Conservation (phyloP, 2,888 invertebrate genomes). For the Capitulum mitella region DNA sequence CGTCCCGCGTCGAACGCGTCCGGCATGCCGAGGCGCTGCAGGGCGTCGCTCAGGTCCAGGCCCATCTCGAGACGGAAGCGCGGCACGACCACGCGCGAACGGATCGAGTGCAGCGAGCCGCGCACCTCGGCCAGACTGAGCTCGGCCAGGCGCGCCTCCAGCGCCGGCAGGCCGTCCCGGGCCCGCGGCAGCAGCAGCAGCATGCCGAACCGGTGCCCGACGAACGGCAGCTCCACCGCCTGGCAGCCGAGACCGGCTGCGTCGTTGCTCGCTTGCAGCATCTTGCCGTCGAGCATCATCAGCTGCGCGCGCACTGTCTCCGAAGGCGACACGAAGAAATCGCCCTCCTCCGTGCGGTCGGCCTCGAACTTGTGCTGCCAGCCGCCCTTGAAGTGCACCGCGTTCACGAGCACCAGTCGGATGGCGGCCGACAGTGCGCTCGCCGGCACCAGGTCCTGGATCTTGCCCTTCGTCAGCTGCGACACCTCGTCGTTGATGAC, state of each 20-base stretch:
- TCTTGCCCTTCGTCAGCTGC: slow-evolving; percentile 64
- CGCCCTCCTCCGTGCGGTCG: slow-evolving; percentile 60
- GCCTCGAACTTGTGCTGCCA: slow-evolving; percentile 67
- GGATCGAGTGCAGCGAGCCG: no score
- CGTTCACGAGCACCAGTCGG: slow-evolving; percentile 68
- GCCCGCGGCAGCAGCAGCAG: slow-evolving; percentile 64
- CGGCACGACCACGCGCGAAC: slow-evolving; percentile 55
- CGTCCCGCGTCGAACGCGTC: slow-evolving; percentile 53
- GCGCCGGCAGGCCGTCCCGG: slow-evolving; percentile 55
- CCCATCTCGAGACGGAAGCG: slow-evolving; percentile 71
- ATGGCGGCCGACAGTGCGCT: slow-evolving; percentile 53
- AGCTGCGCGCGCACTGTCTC: slow-evolving; percentile 66
- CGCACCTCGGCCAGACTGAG: no score
- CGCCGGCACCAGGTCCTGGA: slow-evolving; percentile 57
- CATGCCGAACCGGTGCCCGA: slow-evolving; percentile 62
- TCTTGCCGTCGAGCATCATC: slow-evolving; percentile 48
- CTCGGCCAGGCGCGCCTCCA: slow-evolving; percentile 59
- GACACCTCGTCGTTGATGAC: slow-evolving; percentile 72
- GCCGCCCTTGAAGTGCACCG: slow-evolving; percentile 75
- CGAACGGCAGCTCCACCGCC: slow-evolving; percentile 64
- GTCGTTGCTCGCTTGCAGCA: slow-evolving; percentile 49
- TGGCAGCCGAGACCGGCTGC: slow-evolving; percentile 60
- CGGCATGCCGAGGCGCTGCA: slow-evolving; percentile 62
- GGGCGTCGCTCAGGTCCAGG: slow-evolving; percentile 55
- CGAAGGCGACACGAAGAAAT: slow-evolving; percentile 64